A percentile compares a stretch with the other conserved stretches of the same genome.
These are phyloP conservation scores for Philopotamus ludificatus DNA, from an alignment of 1,140 invertebrate genomes.

Conservation along the genomic window DNA sequence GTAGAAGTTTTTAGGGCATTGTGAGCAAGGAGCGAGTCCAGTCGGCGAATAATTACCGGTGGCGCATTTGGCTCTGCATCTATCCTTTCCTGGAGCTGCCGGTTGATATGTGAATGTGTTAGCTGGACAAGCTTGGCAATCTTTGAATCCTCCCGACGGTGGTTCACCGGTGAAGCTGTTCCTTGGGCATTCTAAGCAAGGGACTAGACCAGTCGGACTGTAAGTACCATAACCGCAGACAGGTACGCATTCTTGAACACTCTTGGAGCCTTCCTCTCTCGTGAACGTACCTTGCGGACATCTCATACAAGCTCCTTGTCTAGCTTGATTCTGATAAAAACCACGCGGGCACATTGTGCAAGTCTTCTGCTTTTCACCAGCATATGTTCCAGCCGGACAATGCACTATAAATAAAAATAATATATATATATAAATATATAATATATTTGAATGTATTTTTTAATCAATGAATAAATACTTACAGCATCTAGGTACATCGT, in stretches of 20 bases:
- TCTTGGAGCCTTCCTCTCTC: conserved; percentile 84
- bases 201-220: conserved; percentile 90
- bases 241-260: conserved; percentile 79
- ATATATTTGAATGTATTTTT: background rate
- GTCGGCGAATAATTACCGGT: conserved; percentile 92
- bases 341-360: conserved; percentile 89
- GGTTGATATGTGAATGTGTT: conserved; percentile 91
- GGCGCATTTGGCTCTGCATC: conserved; percentile 88
- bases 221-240: conserved; percentile 96
- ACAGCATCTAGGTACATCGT: conserved; percentile 89
- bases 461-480: too few species aligned
- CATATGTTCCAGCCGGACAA: conserved; percentile 93
- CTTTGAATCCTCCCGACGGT: conserved; percentile 87
- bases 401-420: conserved; percentile 66
- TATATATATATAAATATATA: background rate
- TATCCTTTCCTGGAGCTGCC: conserved; percentile 77
- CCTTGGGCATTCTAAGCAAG: conserved; percentile 91
- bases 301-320: conserved; percentile 81
- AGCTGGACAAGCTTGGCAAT: conserved; percentile 89
- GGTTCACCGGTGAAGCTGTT: conserved; percentile 89
- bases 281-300: conserved; percentile 94
- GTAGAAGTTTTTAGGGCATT: conserved; percentile 91
- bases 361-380: conserved; percentile 79
- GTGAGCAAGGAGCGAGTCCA: conserved; percentile 90
- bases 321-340: conserved; percentile 88